phyloP scores from a whole-genome alignment of 2,888 invertebrate species.

The Yponomeuta evonymella region DNA sequence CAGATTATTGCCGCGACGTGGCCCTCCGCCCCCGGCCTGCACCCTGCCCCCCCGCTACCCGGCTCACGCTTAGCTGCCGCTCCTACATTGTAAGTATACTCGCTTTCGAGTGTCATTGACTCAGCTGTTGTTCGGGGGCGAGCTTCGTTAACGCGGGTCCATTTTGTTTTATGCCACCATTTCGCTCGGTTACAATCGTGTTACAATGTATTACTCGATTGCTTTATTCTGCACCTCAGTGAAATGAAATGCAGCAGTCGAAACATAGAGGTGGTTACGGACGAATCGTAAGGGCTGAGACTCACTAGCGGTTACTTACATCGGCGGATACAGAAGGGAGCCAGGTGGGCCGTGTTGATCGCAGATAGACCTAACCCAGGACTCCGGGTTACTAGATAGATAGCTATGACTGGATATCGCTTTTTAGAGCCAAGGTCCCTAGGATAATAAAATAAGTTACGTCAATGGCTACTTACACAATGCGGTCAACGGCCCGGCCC shows the following conservation, averaged over 20 bases:
- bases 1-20: conserved; percentile 13
- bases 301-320: too few relatives aligned
- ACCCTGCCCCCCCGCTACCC: neutral
- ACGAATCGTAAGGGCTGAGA: neutral
- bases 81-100: neutral
- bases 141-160: neutral
- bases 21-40: conserved; percentile 11
- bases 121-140: neutral
- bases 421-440: too few relatives aligned
- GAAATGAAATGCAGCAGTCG: neutral
- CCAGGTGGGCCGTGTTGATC: too few relatives aligned
- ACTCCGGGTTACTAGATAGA: too few relatives aligned
- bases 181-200: neutral
- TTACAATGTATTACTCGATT: neutral
- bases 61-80: neutral
- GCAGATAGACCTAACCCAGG: too few relatives aligned
- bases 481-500: too few relatives aligned
- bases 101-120: neutral
- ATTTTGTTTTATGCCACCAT: neutral
- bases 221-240: neutral
- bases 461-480: too few relatives aligned
- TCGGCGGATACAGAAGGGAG: too few relatives aligned
- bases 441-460: too few relatives aligned
- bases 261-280: neutral
- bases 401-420: too few relatives aligned